Percentiles rank a stretch among this genome's conserved stretches.
Conservation (phyloP, 2,113 vertebrate genomes). For the Alethe diademata region DNA sequence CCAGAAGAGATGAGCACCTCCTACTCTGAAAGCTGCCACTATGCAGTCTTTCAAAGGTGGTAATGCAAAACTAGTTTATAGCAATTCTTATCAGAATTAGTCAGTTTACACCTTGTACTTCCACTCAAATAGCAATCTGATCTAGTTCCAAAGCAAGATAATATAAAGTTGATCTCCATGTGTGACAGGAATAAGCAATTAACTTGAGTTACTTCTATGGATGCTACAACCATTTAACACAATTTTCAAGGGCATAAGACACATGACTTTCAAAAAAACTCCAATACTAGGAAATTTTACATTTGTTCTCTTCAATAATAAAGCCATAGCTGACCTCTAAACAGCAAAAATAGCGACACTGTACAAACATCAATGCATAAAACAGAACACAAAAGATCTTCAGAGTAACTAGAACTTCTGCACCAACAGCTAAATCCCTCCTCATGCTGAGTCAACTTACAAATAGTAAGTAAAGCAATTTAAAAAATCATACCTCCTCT, state of each 20-base stretch:
- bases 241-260: not conserved
- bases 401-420: not conserved
- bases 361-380: not conserved
- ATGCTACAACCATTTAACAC: not conserved
- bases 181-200: not conserved
- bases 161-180: not conserved
- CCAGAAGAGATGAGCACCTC: not conserved
- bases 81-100: not conserved
- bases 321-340: not conserved
- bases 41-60: not conserved
- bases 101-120: not conserved
- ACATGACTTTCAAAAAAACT: not conserved
- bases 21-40: not conserved
- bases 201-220: not conserved
- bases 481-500: conserved; percentile 72
- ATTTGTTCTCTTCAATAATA: not conserved
- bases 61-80: not conserved
- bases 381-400: not conserved
- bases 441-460: not conserved
- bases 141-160: not conserved
- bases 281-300: not conserved
- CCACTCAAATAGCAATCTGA: not conserved
- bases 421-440: not conserved
- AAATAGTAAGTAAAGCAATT: not conserved
- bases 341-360: not conserved